Base-by-base conservation (phyloP, 2,797 vertebrate genomes). In the Rhynchotus rufescens region DNA sequence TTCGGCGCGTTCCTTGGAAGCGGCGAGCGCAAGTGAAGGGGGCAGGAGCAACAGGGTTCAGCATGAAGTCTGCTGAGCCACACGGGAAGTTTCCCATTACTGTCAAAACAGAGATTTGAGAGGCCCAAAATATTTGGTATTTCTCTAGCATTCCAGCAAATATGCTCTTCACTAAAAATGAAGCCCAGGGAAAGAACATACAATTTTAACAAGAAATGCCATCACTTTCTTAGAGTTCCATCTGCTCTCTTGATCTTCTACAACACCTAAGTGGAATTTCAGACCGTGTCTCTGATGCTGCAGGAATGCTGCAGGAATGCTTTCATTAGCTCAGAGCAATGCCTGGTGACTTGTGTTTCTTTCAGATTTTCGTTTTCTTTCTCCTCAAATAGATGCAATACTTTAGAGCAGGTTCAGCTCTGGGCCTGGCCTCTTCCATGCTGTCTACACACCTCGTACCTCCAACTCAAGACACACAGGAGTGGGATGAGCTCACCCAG, bases 221-320 rank as follows among this genome's bases (percentile, higher is more conserved):
- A 76, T 28, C 66, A 42, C 54, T 51, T 84, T 87, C 71, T 32
- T 79, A 69, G 32, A 59, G 40, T 40, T 90, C 65, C 65, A 77
- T 62, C 84, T 84, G 49, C 44, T 62, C 28, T 88, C 68, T 74
- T 1, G 0, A n/a, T 89, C 79, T 79, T 65, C 80, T 51, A 51
- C 40, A 59, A 5, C 0, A 32, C 79, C 78, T 67, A 72, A 80
- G 68, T 56, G 84, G 86, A 92, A 92, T 89, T 93, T 84, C 88
- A 86, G 94, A 71, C 77, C 7, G 6, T 42, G 77, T 74, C 87
- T 90, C 80, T 93, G 94, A 91, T 49, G 77, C 76, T 1, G 0
- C 84, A 90, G 88, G 93, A 94, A 80, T 94, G 90, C 69, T 76
- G 84, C 60, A 83, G 95, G 94, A 95, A 95, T 93, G 84, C 92